Evolutionary conservation across 2,113 vertebrate genomes (phyloP), one percentile per base, ranked within the genome.

Genomic region (Pterocles gutturalis): DNA sequence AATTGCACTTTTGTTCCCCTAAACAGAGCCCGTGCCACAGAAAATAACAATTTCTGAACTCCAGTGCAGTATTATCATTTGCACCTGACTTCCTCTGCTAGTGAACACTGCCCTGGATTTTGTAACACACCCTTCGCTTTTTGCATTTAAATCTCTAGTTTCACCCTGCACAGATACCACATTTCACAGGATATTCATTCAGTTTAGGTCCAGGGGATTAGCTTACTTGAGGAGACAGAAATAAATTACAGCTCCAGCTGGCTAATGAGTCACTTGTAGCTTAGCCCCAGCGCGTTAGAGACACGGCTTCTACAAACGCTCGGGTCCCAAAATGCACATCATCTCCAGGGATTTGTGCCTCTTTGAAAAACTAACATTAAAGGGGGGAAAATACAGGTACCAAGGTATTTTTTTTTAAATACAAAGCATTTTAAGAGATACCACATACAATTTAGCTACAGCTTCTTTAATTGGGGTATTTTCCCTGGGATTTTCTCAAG

Each of bases 1-100:
- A 96, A 96, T 89, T 49, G 86, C 55, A 83, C 85, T 95, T 94
- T 78, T 96, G 94, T 93, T 97, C 55, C 80, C 76, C 33, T 4
- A 1, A 66, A 51, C 82, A 70, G 28, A 61, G 90, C 58, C 79
- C 13, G 1, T 57, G 51, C 79, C 80, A 90, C 92, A 75, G 69
- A 87, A 81, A 71, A 92, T 11, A 17, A 65, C n/a, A 31, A 62
- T 51, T 97, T 87, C 94, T 93, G 86, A 92, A 8, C 75, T 83
- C 86, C 43, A 43, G 41, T 1, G 11, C 1, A 5, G 81, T 21
- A 2, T 41, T 25, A 8, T 2, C 31, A 33, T 79, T 61, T 62
- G 79, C 72, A 87, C 92, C 92, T 72, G 79, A 87, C 72, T 48
- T 53, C 29, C 43, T 48, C 62, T 12, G 38, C 51, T 72, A 51